A percentile compares a stretch with the other conserved stretches of the same genome.
phyloP scores from a whole-genome alignment of 2,797 vertebrate genomes.

The Notolabrus celidotus region DNA sequence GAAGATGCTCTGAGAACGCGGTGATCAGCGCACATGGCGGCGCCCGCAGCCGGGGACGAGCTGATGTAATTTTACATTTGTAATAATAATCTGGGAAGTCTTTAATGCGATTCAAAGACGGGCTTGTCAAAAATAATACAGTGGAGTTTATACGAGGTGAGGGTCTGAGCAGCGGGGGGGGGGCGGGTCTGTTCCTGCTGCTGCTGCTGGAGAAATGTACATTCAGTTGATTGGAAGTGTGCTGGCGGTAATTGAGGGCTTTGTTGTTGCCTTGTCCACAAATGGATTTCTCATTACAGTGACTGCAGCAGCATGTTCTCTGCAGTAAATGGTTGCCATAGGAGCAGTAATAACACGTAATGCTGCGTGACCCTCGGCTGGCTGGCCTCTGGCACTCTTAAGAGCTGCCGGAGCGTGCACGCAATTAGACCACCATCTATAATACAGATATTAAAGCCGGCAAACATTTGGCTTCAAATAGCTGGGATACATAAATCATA shows the following conservation, averaged over 20 bases:
- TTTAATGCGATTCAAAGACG: conserved; percentile 77
- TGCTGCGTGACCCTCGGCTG: conserved; percentile 54
- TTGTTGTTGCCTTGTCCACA: conserved; percentile 74
- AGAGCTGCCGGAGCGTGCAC: conserved; percentile 19
- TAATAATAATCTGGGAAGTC: conserved; percentile 80
- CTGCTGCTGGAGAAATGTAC: conserved; percentile 46
- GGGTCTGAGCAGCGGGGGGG: conserved; percentile 16
- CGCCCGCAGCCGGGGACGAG: conserved; percentile 51
- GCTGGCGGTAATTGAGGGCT: conserved; percentile 69
- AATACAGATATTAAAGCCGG: conserved; percentile 21
- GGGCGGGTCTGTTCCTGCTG: background rate
- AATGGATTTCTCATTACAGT: conserved; percentile 77
- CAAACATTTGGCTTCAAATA: background rate
- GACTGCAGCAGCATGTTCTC: conserved; percentile 60
- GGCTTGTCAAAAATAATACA: conserved; percentile 74
- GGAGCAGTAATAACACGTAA: conserved; percentile 60
- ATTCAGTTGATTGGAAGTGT: conserved; percentile 58
- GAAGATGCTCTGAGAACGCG: conserved; percentile 73
- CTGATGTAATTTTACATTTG: conserved; percentile 78
- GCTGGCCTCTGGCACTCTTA: conserved; percentile 28
- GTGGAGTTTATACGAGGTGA: conserved; percentile 63
- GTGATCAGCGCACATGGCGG: conserved; percentile 64
- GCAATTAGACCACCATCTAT: conserved; percentile 22
- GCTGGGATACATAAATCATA: background rate
- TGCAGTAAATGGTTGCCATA: conserved; percentile 65